Percentiles rank a stretch among this genome's conserved stretches.
Evolutionary conservation across 2,888 invertebrate genomes (phyloP).

Genomic region (Drosophila fungiperda): DNA sequence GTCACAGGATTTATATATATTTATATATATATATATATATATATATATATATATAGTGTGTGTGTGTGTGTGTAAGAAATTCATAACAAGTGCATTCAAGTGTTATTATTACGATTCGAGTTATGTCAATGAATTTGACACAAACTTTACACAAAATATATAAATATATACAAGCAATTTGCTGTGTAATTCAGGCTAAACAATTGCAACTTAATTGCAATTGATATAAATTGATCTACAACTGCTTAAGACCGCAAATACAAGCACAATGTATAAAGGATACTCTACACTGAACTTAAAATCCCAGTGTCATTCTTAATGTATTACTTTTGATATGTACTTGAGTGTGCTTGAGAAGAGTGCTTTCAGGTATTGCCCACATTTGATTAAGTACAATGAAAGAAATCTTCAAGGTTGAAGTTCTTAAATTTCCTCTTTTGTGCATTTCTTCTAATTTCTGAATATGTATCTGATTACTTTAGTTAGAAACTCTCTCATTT

Average conservation of each 20-base stretch:
- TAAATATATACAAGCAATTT: constrained; percentile 36
- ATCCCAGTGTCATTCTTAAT: neutral
- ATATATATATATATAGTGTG: neutral
- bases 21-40: neutral
- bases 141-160: constrained; percentile 28
- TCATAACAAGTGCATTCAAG: constrained; percentile 5
- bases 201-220: constrained; percentile 45
- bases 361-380: neutral
- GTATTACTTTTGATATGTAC: neutral
- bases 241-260: constrained; percentile 1
- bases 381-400: neutral
- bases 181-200: constrained; percentile 30
- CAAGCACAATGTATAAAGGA: neutral
- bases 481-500: neutral
- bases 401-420: neutral
- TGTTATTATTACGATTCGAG: constrained; percentile 34
- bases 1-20: neutral
- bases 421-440: neutral
- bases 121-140: constrained; percentile 29
- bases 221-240: constrained; percentile 29
- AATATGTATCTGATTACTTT: neutral
- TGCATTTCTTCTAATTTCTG: neutral
- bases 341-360: neutral
- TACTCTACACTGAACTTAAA: neutral
- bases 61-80: constrained; percentile 9